phyloP scores from a whole-genome alignment of 2,113 vertebrate genomes.

The Labrus mixtus region DNA sequence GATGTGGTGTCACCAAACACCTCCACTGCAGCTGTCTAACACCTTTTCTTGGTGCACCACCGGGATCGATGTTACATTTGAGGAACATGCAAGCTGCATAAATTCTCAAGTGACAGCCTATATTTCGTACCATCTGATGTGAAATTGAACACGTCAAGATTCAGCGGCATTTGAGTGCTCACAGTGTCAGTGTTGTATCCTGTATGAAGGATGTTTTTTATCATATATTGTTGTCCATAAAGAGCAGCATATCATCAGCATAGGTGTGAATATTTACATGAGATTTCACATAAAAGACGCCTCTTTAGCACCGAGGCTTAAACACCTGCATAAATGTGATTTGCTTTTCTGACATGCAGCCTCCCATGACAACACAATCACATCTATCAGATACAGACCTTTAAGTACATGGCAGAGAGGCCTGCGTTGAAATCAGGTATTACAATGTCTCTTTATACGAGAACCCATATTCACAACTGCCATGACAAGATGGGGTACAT shows the following conservation, averaged over 20 bases:
- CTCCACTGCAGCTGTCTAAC: conserved; percentile 54
- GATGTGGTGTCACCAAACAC: conserved; percentile 27
- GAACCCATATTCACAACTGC: too few species aligned
- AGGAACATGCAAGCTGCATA: conserved; percentile 17
- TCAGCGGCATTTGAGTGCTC: not conserved
- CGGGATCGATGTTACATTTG: conserved; percentile 21
- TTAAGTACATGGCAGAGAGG: not conserved
- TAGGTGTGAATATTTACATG: not conserved
- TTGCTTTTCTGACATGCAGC: not conserved
- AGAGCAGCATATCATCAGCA: not conserved
- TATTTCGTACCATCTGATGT: not conserved
- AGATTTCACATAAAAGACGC: not conserved
- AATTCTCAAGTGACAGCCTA: conserved; percentile 8
- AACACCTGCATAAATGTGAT: conserved; percentile 3
- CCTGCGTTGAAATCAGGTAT: not conserved
- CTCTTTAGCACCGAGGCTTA: too few species aligned
- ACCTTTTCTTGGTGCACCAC: conserved; percentile 11
- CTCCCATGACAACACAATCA: not conserved
- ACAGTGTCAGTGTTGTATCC: not conserved
- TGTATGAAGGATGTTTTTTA: not conserved
- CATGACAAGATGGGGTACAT: too few species aligned
- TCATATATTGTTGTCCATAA: not conserved
- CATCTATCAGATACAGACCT: not conserved
- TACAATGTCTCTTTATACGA: not conserved
- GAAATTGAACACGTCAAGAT: conserved; percentile 24